A percentile compares a stretch with the other conserved stretches of the same genome.
Evolutionary conservation across 2,797 vertebrate genomes (phyloP).

Genomic region (Perodicticus potto): DNA sequence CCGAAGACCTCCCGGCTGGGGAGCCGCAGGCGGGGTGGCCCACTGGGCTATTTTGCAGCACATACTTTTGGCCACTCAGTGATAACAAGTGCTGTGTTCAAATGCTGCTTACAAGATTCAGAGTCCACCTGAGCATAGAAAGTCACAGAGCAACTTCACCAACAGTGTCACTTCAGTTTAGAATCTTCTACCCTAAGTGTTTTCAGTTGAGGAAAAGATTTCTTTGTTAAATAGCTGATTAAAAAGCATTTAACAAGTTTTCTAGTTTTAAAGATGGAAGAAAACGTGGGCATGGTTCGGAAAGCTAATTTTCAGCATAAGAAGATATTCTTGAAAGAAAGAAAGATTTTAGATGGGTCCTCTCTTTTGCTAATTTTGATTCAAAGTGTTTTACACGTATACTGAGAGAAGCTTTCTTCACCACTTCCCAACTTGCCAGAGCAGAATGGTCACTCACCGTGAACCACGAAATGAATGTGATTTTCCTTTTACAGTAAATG

Average conservation of each 20-base stretch:
- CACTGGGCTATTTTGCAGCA: background rate
- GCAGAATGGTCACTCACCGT: background rate
- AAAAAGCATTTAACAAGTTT: background rate
- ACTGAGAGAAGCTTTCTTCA: background rate
- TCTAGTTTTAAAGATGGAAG: background rate
- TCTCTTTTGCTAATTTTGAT: slow-evolving; percentile 51
- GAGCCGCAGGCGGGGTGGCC: too few relatives aligned
- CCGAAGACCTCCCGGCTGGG: background rate
- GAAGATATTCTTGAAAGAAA: background rate
- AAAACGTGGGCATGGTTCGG: background rate
- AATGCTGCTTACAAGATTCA: background rate
- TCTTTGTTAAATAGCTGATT: background rate
- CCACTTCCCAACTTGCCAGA: background rate
- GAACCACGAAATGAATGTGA: background rate
- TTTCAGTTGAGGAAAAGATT: background rate
- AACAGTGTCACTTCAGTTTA: background rate
- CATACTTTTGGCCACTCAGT: background rate
- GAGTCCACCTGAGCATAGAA: background rate
- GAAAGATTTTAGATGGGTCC: background rate
- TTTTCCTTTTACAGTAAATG: slow-evolving; percentile 36
- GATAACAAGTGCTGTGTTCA: background rate
- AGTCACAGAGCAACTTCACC: background rate
- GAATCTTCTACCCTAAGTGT: background rate
- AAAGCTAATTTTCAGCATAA: background rate
- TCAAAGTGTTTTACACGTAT: slow-evolving; percentile 1